Conservation (phyloP, 2,797 vertebrate genomes). For the Cryptoprocta ferox region DNA sequence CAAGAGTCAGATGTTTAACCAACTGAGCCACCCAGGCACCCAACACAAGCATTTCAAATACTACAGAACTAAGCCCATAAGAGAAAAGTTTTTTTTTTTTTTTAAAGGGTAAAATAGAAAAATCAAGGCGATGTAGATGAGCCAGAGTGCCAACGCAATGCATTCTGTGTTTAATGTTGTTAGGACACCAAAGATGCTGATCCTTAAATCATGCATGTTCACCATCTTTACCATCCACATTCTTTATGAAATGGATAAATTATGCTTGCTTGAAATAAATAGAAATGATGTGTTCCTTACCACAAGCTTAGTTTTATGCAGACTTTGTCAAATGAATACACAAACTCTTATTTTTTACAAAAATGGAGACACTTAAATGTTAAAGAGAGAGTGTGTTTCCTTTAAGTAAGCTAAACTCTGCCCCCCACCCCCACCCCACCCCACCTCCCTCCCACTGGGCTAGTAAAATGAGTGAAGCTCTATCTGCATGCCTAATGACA, state of each 20-base stretch:
- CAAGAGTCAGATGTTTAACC: too few relatives aligned
- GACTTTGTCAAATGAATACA: not conserved
- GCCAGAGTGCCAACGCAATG: not conserved
- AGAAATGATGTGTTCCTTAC: not conserved
- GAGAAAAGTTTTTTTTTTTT: not conserved
- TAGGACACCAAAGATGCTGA: not conserved
- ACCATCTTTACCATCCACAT: not conserved
- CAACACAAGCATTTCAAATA: not conserved
- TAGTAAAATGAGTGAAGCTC: conserved; percentile 55
- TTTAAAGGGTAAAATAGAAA: not conserved
- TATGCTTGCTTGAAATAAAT: not conserved
- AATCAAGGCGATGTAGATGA: not conserved
- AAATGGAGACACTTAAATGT: conserved; percentile 36
- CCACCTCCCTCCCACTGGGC: conserved; percentile 40
- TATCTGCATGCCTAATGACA: conserved; percentile 62
- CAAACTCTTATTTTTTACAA: not conserved
- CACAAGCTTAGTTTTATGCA: not conserved
- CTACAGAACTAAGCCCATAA: not conserved
- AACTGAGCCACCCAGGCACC: too few relatives aligned
- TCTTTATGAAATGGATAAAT: not conserved
- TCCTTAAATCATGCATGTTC: not conserved
- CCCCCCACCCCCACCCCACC: not conserved
- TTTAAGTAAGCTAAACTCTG: conserved; percentile 37
- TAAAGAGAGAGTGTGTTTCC: conserved; percentile 32
- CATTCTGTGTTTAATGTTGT: not conserved